Conservation (phyloP, 2,888 invertebrate genomes). For the Phrixothrix hirtus region DNA sequence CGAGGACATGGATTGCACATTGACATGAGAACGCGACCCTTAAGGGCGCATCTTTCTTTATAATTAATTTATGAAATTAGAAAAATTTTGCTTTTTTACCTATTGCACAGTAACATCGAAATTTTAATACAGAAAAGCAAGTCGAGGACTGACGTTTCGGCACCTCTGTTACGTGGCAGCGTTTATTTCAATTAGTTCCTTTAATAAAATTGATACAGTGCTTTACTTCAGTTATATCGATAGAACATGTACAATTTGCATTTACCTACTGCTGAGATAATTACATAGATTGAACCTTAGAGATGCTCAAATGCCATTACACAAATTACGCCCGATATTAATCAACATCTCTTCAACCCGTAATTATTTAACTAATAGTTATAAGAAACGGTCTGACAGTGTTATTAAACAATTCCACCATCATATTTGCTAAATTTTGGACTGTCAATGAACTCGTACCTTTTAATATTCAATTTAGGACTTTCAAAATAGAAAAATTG, state of each 20-base stretch:
- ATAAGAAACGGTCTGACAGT: neutral
- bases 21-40: too few relatives aligned
- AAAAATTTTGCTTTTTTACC: too few relatives aligned
- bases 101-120: too few relatives aligned
- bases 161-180: too few relatives aligned
- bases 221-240: slow-evolving; percentile 17
- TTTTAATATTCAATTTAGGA: neutral
- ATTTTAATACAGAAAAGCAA: too few relatives aligned
- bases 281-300: slow-evolving; percentile 12
- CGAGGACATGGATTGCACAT: too few relatives aligned
- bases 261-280: slow-evolving; percentile 18
- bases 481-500: neutral
- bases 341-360: slow-evolving; percentile 2
- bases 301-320: slow-evolving; percentile 15
- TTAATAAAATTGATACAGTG: slow-evolving; percentile 16
- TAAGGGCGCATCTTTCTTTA: too few relatives aligned
- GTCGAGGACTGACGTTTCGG: too few relatives aligned
- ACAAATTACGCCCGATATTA: slow-evolving; percentile 11
- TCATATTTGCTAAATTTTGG: neutral
- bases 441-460: neutral
- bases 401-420: neutral
- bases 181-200: slow-evolving; percentile 16
- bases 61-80: too few relatives aligned
- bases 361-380: neutral
- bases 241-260: slow-evolving; percentile 12